Conservation (phyloP, 2,888 invertebrate genomes). For the Cosmorhoe ocellata region DNA sequence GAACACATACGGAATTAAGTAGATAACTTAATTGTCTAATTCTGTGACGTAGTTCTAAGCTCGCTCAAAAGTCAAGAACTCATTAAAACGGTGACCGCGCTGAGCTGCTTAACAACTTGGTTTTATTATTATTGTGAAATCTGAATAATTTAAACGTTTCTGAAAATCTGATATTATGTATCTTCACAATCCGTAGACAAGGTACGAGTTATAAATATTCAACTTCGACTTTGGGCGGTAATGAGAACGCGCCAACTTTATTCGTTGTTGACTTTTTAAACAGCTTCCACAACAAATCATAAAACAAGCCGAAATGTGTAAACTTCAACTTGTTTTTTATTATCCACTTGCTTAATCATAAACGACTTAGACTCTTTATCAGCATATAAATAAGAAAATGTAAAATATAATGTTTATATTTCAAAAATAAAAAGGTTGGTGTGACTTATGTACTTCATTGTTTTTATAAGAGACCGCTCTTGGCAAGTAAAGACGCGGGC, state of each 20-base stretch:
- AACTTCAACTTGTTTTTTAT: slow-evolving; percentile 11
- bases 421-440: too few relatives aligned
- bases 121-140: background rate
- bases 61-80: too few relatives aligned
- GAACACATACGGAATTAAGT: too few relatives aligned
- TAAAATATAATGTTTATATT: too few relatives aligned
- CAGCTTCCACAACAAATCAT: slow-evolving; percentile 13
- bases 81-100: too few relatives aligned
- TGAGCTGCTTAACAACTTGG: too few relatives aligned
- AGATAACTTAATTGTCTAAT: too few relatives aligned
- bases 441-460: too few relatives aligned
- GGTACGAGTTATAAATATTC: slow-evolving; percentile 22
- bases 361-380: background rate
- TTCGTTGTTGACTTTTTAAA: slow-evolving; percentile 26
- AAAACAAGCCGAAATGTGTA: slow-evolving; percentile 14
- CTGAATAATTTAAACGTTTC: background rate
- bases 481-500: too few relatives aligned
- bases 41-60: too few relatives aligned
- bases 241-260: slow-evolving; percentile 19
- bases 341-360: slow-evolving; percentile 9
- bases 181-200: background rate
- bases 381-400: background rate
- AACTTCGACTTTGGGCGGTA: slow-evolving; percentile 13
- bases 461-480: too few relatives aligned
- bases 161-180: background rate